Evolutionary conservation across 1,140 invertebrate species (phyloP).

Genomic region (Eupristina koningsbergeri): DNA sequence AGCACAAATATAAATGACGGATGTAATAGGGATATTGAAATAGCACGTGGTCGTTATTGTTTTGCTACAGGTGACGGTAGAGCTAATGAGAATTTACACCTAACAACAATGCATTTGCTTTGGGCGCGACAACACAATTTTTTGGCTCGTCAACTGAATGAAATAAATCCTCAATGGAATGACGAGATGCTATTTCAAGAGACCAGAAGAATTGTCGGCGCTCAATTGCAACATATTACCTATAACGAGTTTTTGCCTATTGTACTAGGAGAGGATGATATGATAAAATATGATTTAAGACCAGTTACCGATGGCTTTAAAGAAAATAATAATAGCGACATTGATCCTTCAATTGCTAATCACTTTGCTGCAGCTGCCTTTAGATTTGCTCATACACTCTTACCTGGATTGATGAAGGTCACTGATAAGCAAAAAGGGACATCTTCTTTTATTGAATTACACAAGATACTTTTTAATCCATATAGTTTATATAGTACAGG

Average conservation of each 20-base stretch:
- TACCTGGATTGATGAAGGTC: slow-evolving; percentile 82
- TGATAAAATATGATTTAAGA: slow-evolving; percentile 76
- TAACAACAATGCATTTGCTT: slow-evolving; percentile 87
- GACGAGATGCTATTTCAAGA: slow-evolving; percentile 89
- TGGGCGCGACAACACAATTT: slow-evolving; percentile 90
- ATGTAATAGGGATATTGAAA: slow-evolving; percentile 81
- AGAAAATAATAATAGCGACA: slow-evolving; percentile 74
- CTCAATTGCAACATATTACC: slow-evolving; percentile 89
- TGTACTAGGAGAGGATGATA: slow-evolving; percentile 78
- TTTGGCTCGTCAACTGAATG: slow-evolving; percentile 77
- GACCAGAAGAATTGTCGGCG: slow-evolving; percentile 83
- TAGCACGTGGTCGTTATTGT: slow-evolving; percentile 81
- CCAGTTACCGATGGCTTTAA: slow-evolving; percentile 77
- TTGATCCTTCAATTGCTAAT: slow-evolving; percentile 90
- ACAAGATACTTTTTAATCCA: slow-evolving; percentile 88
- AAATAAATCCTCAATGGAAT: slow-evolving; percentile 86
- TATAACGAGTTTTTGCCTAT: slow-evolving; percentile 91
- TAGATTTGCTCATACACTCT: slow-evolving; percentile 91
- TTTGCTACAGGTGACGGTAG: slow-evolving; percentile 85
- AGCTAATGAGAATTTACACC: slow-evolving; percentile 86
- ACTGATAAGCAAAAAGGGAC: slow-evolving; percentile 76
- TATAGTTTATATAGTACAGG: slow-evolving; percentile 80
- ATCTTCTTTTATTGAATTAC: slow-evolving; percentile 81
- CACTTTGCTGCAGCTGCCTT: slow-evolving; percentile 93
- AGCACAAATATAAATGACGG: slow-evolving; percentile 83